Evolutionary conservation across 2,888 invertebrate species (phyloP).

Genomic region (Auanema sp.): DNA sequence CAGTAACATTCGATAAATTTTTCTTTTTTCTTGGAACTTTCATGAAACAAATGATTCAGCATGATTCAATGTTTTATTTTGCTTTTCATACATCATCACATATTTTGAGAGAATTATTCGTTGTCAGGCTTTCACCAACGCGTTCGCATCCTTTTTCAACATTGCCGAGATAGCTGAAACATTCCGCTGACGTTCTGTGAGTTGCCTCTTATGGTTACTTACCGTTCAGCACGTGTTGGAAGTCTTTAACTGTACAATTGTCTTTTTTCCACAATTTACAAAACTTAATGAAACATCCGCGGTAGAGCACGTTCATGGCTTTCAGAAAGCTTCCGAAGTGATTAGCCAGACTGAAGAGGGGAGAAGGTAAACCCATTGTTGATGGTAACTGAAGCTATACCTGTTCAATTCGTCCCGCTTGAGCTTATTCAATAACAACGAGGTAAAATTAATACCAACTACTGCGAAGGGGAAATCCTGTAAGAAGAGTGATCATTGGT

Average conservation of each 20-base stretch:
- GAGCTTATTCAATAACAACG: slow-evolving; percentile 25
- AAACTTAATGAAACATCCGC: slow-evolving; percentile 3
- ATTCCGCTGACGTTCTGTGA: too few species aligned
- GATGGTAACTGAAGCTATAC: slow-evolving; percentile 8
- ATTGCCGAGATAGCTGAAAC: too few species aligned
- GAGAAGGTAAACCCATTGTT: not conserved
- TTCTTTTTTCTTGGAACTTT: too few species aligned
- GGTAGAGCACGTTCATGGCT: slow-evolving; percentile 11
- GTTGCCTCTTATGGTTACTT: too few species aligned
- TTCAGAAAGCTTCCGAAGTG: slow-evolving; percentile 7
- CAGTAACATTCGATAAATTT: too few species aligned
- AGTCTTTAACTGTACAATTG: slow-evolving; percentile 14
- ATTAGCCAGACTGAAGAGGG: slow-evolving; percentile 14
- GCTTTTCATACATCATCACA: too few species aligned
- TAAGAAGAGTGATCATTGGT: not conserved
- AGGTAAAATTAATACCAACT: slow-evolving; percentile 41
- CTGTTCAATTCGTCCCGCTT: slow-evolving; percentile 28
- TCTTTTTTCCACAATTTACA: slow-evolving; percentile 10
- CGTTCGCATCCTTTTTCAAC: too few species aligned
- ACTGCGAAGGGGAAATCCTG: slow-evolving; percentile 45
- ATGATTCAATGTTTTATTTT: too few species aligned
- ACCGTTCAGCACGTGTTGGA: slow-evolving; percentile 16
- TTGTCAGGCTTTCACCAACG: too few species aligned
- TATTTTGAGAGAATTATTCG: too few species aligned
- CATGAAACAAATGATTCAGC: too few species aligned